Percentiles rank a stretch among this genome's conserved stretches.
phyloP scores from a whole-genome alignment of 1,140 invertebrate genomes.

The Cherax quadricarinatus region DNA sequence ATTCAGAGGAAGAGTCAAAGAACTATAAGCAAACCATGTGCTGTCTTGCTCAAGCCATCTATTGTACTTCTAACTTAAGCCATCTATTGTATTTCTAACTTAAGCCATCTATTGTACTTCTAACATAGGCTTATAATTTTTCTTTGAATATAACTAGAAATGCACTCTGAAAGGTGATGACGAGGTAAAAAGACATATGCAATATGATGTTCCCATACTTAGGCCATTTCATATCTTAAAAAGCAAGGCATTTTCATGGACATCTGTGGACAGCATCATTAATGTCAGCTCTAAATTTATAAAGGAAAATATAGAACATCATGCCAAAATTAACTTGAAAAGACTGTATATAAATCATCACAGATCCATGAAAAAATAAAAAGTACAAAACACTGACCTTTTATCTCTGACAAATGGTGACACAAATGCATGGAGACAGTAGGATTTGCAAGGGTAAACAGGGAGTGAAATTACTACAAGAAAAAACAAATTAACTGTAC shows the following conservation, averaged over 20 bases:
- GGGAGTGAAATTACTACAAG: not conserved
- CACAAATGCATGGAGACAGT: not conserved
- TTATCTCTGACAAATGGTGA: not conserved
- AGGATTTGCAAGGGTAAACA: not conserved
- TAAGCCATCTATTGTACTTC: not conserved
- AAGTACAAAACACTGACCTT: slow-evolving; percentile 12
- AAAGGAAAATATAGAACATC: not conserved
- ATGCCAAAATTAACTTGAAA: not conserved
- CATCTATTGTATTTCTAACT: not conserved
- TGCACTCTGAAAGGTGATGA: not conserved
- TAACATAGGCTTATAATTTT: not conserved
- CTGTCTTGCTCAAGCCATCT: not conserved
- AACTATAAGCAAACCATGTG: not conserved
- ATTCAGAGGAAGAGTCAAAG: not conserved
- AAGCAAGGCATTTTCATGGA: not conserved
- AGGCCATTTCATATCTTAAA: not conserved
- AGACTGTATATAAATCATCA: not conserved
- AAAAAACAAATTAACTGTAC: not conserved
- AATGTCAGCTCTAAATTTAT: not conserved
- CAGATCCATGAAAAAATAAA: not conserved
- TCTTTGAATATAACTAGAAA: not conserved
- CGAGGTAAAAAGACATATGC: not conserved
- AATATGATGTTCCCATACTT: not conserved
- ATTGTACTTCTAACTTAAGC: not conserved
- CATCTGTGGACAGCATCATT: not conserved